These are phyloP conservation scores for Plodia interpunctella DNA, from an alignment of 1,140 invertebrate species.

Conservation along the genomic window DNA sequence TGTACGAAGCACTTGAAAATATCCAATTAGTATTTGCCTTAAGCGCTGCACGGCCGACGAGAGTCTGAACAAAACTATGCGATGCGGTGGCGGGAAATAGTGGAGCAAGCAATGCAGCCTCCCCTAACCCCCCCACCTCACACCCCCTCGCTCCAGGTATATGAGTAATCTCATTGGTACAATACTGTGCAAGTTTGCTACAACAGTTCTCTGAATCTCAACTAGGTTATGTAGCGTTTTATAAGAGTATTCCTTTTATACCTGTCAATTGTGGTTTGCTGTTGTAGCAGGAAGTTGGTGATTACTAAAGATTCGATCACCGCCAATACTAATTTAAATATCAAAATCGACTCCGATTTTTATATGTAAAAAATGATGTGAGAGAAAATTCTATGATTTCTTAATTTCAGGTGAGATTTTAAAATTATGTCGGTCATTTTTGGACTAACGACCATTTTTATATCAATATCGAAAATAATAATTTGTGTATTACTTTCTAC, in stretches of 20 bases:
- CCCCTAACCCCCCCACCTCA: slow-evolving; percentile 17
- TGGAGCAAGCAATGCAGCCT: slow-evolving; percentile 34
- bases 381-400: too few relatives aligned
- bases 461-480: too few relatives aligned
- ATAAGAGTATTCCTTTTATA: neutral
- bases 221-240: neutral
- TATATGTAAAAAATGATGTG: too few relatives aligned
- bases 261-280: neutral
- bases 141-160: slow-evolving; percentile 26
- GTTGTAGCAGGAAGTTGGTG: neutral
- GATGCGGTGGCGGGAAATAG: slow-evolving; percentile 44
- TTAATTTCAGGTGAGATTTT: too few relatives aligned
- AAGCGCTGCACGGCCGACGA: slow-evolving; percentile 40
- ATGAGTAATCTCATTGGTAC: slow-evolving; percentile 46
- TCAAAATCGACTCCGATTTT: too few relatives aligned
- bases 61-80: slow-evolving; percentile 59
- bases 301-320: neutral
- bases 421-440: too few relatives aligned
- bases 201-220: slow-evolving; percentile 6
- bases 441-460: too few relatives aligned
- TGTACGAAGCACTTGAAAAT: slow-evolving; percentile 35
- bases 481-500: too few relatives aligned
- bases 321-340: too few relatives aligned
- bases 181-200: slow-evolving; percentile 22
- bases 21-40: slow-evolving; percentile 60